Evolutionary conservation across 2,113 vertebrate species (phyloP), one percentile per base, ranked within the genome.

Genomic region (Eulacestoma nigropectus): DNA sequence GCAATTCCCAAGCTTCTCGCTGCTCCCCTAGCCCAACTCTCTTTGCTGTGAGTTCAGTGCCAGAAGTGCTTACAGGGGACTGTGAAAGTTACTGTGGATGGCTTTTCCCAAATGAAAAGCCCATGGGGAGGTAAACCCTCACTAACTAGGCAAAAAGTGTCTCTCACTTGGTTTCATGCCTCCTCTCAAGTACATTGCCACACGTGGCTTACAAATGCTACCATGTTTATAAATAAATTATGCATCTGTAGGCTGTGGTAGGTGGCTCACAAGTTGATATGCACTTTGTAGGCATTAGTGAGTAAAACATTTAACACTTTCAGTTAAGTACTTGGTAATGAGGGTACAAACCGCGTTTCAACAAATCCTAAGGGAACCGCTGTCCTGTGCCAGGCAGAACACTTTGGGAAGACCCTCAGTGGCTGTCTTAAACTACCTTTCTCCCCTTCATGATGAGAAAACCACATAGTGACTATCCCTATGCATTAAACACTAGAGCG

Each of bases 181-280:
- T 90, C n/a, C 15, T 72, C 20, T 52, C 2, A 0, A 35, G 30
- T 60, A 77, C 26, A 18, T 7, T 62, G 56, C 33, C 46, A 69
- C 18, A 14, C 0, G 0, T 37, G 22, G 27, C 10, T 91, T 32
- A 44, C 27, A 79, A 64, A 63, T 25, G 19, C 16, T 76, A 42
- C 21, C 27, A 41, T 2, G 0, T 42, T 49, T 69, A 14, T 49
- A 63, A 93, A 87, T 30, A 68, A 68, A 41, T 68, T 35, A 35
- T 7, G 6, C 30, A 9, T n/a, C 53, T 86, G 25, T 25, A 86
- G 8, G n/a, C 12, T 8, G 32, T 39, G 11, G 30, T 22, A 35
- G 23, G 59, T 46, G 12, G 3, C n/a, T 91, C 42, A 70, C 14
- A 21, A 77, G 17, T 15, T 69, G 23, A 47, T 41, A 55, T 0